phyloP scores from a whole-genome alignment of 2,888 invertebrate species.

The Tipula vernalis region DNA sequence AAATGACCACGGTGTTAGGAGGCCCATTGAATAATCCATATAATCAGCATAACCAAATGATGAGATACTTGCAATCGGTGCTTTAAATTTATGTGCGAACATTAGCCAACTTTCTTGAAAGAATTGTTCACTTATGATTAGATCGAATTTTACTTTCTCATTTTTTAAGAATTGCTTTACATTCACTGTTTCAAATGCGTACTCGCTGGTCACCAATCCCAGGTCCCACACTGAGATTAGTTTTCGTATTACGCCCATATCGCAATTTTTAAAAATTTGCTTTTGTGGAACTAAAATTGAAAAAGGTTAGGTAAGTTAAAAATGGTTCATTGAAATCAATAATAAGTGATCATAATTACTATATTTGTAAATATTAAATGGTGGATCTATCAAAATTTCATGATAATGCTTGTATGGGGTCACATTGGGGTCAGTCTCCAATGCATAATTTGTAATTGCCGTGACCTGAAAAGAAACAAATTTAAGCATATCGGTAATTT shows the following conservation, averaged over 20 bases:
- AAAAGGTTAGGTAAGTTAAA: neutral
- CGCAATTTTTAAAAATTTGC: neutral
- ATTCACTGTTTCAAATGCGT: constrained; percentile 16
- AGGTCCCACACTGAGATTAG: neutral
- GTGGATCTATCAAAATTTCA: neutral
- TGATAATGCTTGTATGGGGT: neutral
- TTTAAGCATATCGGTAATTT: neutral
- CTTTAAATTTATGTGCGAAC: constrained; percentile 35
- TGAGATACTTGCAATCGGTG: constrained; percentile 33
- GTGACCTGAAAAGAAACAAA: neutral
- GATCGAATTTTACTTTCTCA: constrained; percentile 32
- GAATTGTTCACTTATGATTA: constrained; percentile 35
- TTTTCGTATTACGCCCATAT: neutral
- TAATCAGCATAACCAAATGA: constrained; percentile 35
- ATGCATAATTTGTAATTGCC: neutral
- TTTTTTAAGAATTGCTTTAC: constrained; percentile 27
- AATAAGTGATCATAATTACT: neutral
- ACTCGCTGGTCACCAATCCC: neutral
- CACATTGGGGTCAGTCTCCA: neutral
- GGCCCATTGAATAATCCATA: constrained; percentile 34
- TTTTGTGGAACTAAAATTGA: constrained; percentile 5
- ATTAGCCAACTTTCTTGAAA: constrained; percentile 37
- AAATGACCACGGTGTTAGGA: constrained; percentile 31
- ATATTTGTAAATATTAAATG: neutral
- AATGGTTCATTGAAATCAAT: neutral